phyloP scores from a whole-genome alignment of 2,888 invertebrate genomes.

The Perithous albicinctus region DNA sequence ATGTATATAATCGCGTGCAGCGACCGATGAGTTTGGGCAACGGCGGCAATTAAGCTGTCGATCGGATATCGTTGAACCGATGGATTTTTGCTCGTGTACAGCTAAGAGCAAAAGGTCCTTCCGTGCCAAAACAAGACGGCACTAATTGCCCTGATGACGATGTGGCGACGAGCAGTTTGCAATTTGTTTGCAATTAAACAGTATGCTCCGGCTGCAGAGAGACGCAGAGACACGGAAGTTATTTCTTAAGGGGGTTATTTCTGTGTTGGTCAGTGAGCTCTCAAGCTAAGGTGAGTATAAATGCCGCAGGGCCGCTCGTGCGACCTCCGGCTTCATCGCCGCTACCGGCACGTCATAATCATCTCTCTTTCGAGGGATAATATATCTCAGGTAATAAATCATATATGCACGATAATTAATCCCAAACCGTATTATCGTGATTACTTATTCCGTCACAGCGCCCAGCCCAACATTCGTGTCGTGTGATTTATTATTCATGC shows the following conservation, averaged over 20 bases:
- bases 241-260: constrained; percentile 53
- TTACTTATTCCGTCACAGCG: constrained; percentile 42
- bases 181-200: constrained; percentile 64
- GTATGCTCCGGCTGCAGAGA: constrained; percentile 44
- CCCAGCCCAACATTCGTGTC: background rate
- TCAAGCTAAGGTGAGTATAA: background rate
- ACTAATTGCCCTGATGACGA: constrained; percentile 57
- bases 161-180: constrained; percentile 56
- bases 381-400: constrained; percentile 52
- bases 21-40: constrained; percentile 19
- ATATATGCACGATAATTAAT: constrained; percentile 59
- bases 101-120: constrained; percentile 13
- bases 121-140: constrained; percentile 3
- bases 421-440: constrained; percentile 44
- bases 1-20: constrained; percentile 1
- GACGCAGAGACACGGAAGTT: constrained; percentile 55
- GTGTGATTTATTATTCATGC: background rate
- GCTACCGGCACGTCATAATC: constrained; percentile 4
- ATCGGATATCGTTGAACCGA: constrained; percentile 41
- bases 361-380: constrained; percentile 35
- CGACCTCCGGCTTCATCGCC: constrained; percentile 15
- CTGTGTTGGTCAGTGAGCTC: constrained; percentile 22
- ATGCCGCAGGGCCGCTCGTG: constrained; percentile 56
- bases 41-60: constrained; percentile 55
- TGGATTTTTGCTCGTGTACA: constrained; percentile 51